Percentiles rank a stretch among this genome's conserved stretches.
Conservation (phyloP, 2,888 invertebrate genomes). For the Cylindroiulus punctatus region DNA sequence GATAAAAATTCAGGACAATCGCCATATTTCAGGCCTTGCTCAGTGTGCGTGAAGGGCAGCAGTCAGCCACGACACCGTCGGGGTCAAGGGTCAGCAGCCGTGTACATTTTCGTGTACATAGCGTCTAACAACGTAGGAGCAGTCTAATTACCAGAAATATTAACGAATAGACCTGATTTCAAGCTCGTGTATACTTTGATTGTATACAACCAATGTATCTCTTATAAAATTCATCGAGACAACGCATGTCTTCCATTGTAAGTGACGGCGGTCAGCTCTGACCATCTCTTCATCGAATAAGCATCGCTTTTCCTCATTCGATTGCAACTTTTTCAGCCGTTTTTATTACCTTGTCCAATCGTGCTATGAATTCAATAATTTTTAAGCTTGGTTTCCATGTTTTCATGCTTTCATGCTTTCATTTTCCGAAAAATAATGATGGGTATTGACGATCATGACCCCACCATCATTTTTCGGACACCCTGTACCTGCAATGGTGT, state of each 20-base stretch:
- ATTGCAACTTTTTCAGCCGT: background rate
- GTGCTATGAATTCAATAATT: no score
- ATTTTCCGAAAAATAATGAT: no score
- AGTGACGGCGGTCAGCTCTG: background rate
- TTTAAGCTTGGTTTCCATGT: no score
- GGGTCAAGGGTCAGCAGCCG: background rate
- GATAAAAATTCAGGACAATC: conserved; percentile 1
- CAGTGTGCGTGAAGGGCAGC: background rate
- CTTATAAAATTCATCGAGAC: conserved; percentile 27
- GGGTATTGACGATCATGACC: no score
- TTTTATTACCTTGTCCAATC: background rate
- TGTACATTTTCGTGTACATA: conserved; percentile 20
- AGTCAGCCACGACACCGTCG: background rate
- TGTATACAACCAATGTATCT: conserved; percentile 21
- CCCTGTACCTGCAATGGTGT: no score
- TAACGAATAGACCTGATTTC: conserved; percentile 12
- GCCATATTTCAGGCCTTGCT: background rate
- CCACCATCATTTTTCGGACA: no score
- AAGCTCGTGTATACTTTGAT: conserved; percentile 19
- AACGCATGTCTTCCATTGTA: conserved; percentile 32
- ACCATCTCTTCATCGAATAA: conserved; percentile 1
- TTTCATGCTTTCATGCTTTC: no score
- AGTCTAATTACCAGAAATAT: background rate
- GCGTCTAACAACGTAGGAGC: background rate
- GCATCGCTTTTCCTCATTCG: background rate